Conservation (phyloP, 1,140 invertebrate genomes). For the Caerostris darwini region DNA sequence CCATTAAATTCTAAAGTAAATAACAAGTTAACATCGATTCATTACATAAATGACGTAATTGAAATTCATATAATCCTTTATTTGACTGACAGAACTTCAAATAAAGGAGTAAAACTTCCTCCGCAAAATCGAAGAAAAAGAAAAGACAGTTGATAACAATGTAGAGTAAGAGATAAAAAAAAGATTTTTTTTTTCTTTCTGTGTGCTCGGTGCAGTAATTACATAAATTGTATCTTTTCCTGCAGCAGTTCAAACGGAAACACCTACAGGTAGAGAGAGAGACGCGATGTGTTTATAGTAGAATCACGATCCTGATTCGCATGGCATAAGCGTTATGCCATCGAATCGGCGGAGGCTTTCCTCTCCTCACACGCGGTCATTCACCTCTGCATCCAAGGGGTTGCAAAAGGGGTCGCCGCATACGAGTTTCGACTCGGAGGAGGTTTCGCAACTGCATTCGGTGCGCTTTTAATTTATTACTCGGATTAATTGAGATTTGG, state of each 20-base stretch:
- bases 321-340: slow-evolving; percentile 36
- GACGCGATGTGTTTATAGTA: background rate
- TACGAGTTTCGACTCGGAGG: no score
- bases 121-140: no score
- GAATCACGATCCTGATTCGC: slow-evolving; percentile 17
- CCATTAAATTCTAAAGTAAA: no score
- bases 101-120: no score
- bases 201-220: background rate
- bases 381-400: slow-evolving; percentile 64
- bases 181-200: background rate
- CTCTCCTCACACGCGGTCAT: slow-evolving; percentile 21
- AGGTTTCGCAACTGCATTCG: no score
- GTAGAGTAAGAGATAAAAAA: background rate
- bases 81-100: no score
- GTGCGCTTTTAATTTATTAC: no score
- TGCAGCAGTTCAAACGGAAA: background rate
- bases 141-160: no score
- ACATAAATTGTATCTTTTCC: background rate
- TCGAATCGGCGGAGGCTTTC: background rate
- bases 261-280: background rate
- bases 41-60: no score
- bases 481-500: no score
- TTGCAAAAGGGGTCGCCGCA: slow-evolving; percentile 59
- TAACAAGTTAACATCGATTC: no score
- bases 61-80: no score